Evolutionary conservation across 2,113 vertebrate species (phyloP).

Genomic region (Platichthys flesus): DNA sequence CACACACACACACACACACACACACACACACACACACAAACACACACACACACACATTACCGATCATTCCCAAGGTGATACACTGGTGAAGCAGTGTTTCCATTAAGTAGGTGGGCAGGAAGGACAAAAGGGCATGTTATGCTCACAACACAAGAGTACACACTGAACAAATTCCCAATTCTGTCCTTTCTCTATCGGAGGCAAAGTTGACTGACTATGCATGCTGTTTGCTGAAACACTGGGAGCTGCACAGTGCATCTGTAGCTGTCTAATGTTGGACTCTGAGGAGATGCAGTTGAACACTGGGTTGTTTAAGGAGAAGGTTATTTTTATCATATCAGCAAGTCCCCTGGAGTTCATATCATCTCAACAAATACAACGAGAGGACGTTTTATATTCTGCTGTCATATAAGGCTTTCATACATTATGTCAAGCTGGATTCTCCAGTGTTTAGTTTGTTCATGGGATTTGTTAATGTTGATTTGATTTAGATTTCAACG

Average conservation of each 20-base stretch:
- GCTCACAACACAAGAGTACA: conserved; percentile 40
- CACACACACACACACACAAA: conserved; percentile 6
- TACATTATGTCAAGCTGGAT: conserved; percentile 7
- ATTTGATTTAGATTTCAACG: neutral
- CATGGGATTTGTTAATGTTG: conserved; percentile 8
- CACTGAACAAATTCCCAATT: conserved; percentile 45
- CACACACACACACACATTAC: conserved; percentile 15
- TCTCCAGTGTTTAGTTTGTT: neutral
- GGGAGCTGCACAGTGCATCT: conserved; percentile 35
- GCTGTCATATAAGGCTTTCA: neutral
- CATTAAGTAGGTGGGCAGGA: conserved; percentile 59
- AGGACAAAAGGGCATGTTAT: conserved; percentile 57
- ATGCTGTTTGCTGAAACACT: conserved; percentile 22
- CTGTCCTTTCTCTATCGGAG: conserved; percentile 35
- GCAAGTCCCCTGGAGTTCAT: conserved; percentile 17
- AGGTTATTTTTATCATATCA: conserved; percentile 32
- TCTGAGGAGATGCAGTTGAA: conserved; percentile 26
- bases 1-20: conserved; percentile 6
- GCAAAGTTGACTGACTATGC: conserved; percentile 33
- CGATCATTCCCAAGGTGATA: conserved; percentile 53
- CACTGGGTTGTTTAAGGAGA: conserved; percentile 38
- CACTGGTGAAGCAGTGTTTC: conserved; percentile 36
- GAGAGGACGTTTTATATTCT: neutral
- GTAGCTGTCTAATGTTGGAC: conserved; percentile 18
- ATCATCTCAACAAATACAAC: conserved; percentile 13